Conservation (phyloP, 2,797 vertebrate genomes). For the Pseudochirops corinnae region DNA sequence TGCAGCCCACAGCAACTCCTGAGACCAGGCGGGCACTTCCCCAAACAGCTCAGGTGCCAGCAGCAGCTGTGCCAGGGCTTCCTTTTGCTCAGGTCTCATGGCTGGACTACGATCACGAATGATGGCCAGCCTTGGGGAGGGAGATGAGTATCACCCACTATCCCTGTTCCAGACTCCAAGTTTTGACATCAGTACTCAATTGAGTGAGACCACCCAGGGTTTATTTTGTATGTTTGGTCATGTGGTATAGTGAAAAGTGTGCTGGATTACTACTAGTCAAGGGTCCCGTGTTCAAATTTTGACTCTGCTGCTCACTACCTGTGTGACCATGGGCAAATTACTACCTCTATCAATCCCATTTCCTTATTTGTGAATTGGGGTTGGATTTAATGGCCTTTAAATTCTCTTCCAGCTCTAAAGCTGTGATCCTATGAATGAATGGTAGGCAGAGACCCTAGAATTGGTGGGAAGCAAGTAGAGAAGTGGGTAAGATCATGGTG, state of each 20-base stretch:
- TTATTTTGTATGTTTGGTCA: slow-evolving; percentile 81
- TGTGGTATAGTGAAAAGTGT: not conserved
- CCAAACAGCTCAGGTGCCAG: slow-evolving; percentile 90
- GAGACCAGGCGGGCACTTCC: slow-evolving; percentile 91
- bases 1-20: slow-evolving; percentile 89
- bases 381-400: not conserved
- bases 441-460: not conserved
- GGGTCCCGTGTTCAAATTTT: not conserved
- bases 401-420: not conserved
- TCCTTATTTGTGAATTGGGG: not conserved
- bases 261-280: not conserved
- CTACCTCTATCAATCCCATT: not conserved
- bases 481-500: not conserved
- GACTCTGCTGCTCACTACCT: not conserved
- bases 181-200: not conserved
- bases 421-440: not conserved
- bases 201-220: slow-evolving; percentile 88
- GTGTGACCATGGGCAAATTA: not conserved
- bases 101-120: slow-evolving; percentile 91
- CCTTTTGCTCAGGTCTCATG: slow-evolving; percentile 92
- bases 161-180: not conserved
- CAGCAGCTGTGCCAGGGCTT: slow-evolving; percentile 91
- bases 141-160: slow-evolving; percentile 12
- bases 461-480: not conserved
- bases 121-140: slow-evolving; percentile 87